Percentiles rank a stretch among this genome's conserved stretches.
These are phyloP conservation scores for Bugula neritina DNA, from an alignment of 2,888 invertebrate species.

Conservation along the genomic window DNA sequence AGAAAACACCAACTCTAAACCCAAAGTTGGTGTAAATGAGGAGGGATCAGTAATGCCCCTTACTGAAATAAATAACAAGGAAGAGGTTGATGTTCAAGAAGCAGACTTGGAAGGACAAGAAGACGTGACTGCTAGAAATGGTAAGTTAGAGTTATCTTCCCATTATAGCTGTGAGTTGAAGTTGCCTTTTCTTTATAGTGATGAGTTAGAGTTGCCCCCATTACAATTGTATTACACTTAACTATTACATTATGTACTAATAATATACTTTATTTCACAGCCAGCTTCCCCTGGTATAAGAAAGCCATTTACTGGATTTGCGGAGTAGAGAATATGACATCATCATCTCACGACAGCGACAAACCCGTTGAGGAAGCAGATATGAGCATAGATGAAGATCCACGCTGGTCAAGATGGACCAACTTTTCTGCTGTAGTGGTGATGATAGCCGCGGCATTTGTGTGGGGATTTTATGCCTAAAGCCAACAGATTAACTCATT, in stretches of 20 bases:
- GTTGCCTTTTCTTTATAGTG: too few species aligned
- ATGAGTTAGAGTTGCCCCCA: too few species aligned
- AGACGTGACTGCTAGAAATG: slow-evolving; percentile 4
- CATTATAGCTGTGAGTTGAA: too few species aligned
- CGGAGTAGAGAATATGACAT: slow-evolving; percentile 49
- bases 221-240: too few species aligned
- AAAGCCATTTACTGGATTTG: slow-evolving; percentile 49
- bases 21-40: not conserved
- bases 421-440: slow-evolving; percentile 50
- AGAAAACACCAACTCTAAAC: not conserved
- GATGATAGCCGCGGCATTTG: slow-evolving; percentile 45
- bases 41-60: slow-evolving; percentile 17
- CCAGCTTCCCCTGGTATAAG: slow-evolving; percentile 41
- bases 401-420: slow-evolving; percentile 43
- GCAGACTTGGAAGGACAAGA: not conserved
- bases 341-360: slow-evolving; percentile 34
- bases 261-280: not conserved
- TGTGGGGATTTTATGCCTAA: slow-evolving; percentile 47
- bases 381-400: slow-evolving; percentile 49
- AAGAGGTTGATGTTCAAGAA: not conserved
- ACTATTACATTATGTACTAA: too few species aligned
- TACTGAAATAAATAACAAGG: not conserved
- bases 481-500: not conserved
- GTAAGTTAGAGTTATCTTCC: not conserved
- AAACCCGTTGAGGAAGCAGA: slow-evolving; percentile 34